A percentile compares a stretch with the other conserved stretches of the same genome.
Conservation (phyloP, 2,113 vertebrate genomes). For the Grammomys surdaster region DNA sequence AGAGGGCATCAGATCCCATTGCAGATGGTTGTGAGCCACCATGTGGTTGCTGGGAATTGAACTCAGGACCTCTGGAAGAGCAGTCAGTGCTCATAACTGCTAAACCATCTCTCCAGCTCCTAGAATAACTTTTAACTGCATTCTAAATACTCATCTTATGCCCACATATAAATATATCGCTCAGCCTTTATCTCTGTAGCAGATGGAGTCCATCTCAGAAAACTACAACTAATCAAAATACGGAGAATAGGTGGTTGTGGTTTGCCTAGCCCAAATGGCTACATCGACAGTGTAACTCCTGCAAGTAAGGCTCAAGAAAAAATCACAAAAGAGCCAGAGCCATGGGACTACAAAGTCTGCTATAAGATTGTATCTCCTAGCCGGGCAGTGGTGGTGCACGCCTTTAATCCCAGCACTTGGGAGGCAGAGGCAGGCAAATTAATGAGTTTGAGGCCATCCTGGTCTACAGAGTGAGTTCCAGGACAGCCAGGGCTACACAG, state of each 20-base stretch:
- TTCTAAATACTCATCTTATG: background rate
- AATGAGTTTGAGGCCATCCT: no score
- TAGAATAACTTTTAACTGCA: background rate
- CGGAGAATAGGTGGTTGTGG: background rate
- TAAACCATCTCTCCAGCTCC: no score
- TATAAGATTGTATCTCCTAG: background rate
- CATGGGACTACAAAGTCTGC: background rate
- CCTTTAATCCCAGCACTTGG: no score
- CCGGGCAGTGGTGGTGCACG: no score
- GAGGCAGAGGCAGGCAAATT: no score
- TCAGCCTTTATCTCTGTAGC: background rate
- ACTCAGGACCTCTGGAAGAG: no score
- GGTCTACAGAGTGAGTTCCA: no score
- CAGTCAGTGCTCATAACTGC: no score
- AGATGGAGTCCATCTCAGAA: background rate
- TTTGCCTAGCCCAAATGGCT: background rate
- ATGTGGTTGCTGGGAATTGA: no score
- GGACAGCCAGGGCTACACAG: no score
- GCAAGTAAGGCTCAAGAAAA: background rate
- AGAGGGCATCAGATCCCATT: no score
- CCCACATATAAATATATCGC: background rate
- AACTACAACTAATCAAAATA: background rate
- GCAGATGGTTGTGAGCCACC: no score
- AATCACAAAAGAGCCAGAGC: background rate
- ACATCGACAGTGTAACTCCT: background rate